Conservation (phyloP, 2,113 vertebrate genomes). For the Gobiocypris rarus region DNA sequence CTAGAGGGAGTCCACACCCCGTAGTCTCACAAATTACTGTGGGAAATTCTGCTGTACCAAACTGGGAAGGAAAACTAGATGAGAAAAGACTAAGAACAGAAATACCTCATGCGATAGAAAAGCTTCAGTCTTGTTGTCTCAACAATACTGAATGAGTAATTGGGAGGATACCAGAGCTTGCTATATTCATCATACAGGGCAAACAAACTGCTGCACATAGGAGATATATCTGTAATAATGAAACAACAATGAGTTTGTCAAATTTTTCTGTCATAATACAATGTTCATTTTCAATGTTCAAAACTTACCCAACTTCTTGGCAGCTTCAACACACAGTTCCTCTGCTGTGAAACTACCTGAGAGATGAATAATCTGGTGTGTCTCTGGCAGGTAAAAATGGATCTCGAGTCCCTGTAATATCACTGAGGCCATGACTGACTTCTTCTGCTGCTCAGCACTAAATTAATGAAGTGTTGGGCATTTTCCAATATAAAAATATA, state of each 20-base stretch:
- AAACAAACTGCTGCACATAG: constrained; percentile 85
- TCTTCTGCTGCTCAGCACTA: constrained; percentile 78
- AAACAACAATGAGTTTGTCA: neutral
- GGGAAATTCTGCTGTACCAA: too few relatives aligned
- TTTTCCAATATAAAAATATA: constrained; percentile 63
- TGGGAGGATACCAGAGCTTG: constrained; percentile 83
- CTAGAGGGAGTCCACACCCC: too few relatives aligned
- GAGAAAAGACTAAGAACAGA: neutral
- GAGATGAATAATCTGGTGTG: constrained; percentile 68
- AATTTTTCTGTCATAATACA: neutral
- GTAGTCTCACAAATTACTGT: too few relatives aligned
- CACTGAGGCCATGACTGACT: constrained; percentile 62
- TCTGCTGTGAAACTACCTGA: constrained; percentile 77
- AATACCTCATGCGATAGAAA: constrained; percentile 86
- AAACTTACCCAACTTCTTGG: constrained; percentile 82
- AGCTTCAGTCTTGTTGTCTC: constrained; percentile 75
- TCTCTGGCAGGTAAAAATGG: constrained; percentile 78
- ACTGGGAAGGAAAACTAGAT: neutral
- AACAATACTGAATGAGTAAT: constrained; percentile 76
- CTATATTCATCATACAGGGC: constrained; percentile 80
- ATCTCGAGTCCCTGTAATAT: constrained; percentile 79
- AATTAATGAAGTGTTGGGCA: constrained; percentile 83
- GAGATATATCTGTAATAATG: constrained; percentile 78
- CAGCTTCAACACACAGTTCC: constrained; percentile 81
- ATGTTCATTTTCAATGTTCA: neutral